Conservation (phyloP, 2,888 invertebrate species). For the Apodemia zela region DNA sequence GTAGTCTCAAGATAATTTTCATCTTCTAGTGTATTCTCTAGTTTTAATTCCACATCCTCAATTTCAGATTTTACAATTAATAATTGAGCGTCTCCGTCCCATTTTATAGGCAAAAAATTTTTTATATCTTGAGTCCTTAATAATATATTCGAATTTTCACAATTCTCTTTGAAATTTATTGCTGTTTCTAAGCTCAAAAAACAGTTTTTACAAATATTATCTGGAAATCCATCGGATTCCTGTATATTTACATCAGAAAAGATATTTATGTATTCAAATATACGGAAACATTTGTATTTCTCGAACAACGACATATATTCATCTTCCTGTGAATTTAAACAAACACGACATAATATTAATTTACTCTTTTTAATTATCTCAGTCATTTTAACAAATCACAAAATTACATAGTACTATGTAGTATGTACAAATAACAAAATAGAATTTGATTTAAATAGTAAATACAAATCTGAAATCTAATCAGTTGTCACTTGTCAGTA, state of each 20-base stretch:
- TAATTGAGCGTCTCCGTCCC: neutral
- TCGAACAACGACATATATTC: slow-evolving; percentile 46
- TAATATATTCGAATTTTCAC: slow-evolving; percentile 34
- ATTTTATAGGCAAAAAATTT: neutral
- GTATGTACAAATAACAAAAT: no score
- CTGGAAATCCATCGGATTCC: slow-evolving; percentile 54
- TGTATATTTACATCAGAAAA: slow-evolving; percentile 53
- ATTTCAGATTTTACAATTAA: neutral
- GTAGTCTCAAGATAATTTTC: neutral
- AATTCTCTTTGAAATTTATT: slow-evolving; percentile 54
- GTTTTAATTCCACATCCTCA: neutral
- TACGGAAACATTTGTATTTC: slow-evolving; percentile 44
- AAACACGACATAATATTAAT: neutral
- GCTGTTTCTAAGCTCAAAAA: slow-evolving; percentile 53
- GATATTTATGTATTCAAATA: slow-evolving; percentile 52
- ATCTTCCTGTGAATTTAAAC: neutral
- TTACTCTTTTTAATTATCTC: neutral
- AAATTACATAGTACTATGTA: no score
- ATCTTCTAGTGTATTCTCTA: neutral
- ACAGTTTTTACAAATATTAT: slow-evolving; percentile 55
- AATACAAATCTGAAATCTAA: no score
- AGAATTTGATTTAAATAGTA: no score
- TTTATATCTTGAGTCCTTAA: neutral
- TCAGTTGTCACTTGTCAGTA: no score
- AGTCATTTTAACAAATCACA: no score